phyloP scores from a whole-genome alignment of 2,888 invertebrate species.

The Cheilosia scutellata region DNA sequence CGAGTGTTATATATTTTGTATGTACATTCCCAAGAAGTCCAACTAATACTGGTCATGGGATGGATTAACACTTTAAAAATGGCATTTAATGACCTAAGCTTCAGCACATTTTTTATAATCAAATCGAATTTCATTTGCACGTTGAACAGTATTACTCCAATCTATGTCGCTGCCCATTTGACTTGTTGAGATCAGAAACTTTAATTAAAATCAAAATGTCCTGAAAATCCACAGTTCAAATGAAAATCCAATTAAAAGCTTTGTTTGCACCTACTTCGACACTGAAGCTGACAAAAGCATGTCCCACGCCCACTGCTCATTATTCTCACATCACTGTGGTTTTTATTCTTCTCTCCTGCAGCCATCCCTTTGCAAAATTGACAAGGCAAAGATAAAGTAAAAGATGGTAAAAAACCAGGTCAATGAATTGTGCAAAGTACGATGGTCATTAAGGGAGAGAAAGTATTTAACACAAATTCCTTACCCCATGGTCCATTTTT shows the following conservation, averaged over 20 bases:
- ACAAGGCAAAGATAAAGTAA: constrained; percentile 11
- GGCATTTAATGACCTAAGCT: too few relatives aligned
- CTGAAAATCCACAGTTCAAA: constrained; percentile 14
- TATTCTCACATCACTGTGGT: constrained; percentile 34
- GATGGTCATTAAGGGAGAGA: background rate
- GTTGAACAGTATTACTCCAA: too few relatives aligned
- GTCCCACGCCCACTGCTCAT: constrained; percentile 19
- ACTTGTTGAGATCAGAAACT: background rate
- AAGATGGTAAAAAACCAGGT: constrained; percentile 40
- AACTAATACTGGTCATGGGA: too few relatives aligned
- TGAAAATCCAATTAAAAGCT: constrained; percentile 40
- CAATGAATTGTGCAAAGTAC: constrained; percentile 33
- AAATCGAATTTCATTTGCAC: too few relatives aligned
- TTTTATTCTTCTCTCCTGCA: constrained; percentile 13
- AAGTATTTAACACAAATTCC: constrained; percentile 46
- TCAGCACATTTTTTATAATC: too few relatives aligned
- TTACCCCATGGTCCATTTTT: constrained; percentile 13
- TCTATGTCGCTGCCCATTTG: too few relatives aligned
- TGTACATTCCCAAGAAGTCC: too few relatives aligned
- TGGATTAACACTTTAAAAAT: too few relatives aligned
- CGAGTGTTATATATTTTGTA: too few relatives aligned
- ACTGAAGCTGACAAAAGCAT: background rate
- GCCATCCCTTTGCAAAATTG: constrained; percentile 15
- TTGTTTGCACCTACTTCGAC: background rate
- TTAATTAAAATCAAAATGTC: constrained; percentile 22